Evolutionary conservation across 1,140 invertebrate genomes (phyloP), one percentile per base, ranked within the genome.

Genomic region (Diorhabda carinulata): DNA sequence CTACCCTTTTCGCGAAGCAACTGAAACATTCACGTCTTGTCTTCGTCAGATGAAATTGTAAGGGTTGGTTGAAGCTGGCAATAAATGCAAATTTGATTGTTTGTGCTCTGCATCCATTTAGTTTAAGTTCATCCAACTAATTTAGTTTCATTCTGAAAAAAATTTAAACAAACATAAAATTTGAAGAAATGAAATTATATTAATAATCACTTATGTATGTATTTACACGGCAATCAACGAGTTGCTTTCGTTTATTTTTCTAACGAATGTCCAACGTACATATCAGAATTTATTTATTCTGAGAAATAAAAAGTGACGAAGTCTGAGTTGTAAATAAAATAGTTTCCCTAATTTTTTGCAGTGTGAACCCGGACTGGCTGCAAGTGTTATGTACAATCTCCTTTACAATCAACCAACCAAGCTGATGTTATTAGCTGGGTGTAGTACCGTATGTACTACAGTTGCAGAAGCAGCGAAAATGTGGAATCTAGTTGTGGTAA

Each of bases 401-500:
- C 86, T 99, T 58, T 99, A 99, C 86, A 96, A 96, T 80, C 89
- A 90, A 65, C 97, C 97, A 40, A 92, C 94, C 75, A 99, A 99
- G 84, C 84, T 99, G 72, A 95, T 99, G 86, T 83, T 99, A 62
- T 84, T 99, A 43, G 94, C 95, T 3, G 98, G 98, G 61, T 99
- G 98, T 82, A 98, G 95, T 73, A 98, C 97, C 3, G 98, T 99
- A n/a, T 99, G 97, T 77, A 99, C 98, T 5, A 98, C 97, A 58
- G 96, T 99, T 2, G 97, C 97, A 1, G 97, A 99, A 84, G 96
- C 97, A 44, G 97, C 98, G 43, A 98, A 98, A 84, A 98, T 99
- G 94, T 99, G 98, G 97, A 99, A 99, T 84, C 86, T 99, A 57
- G 92, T 99, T 78, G 98, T 99, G 84, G 97, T 99, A 86, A 90